A percentile compares a stretch with the other conserved stretches of the same genome.
Evolutionary conservation across 2,113 vertebrate species (phyloP).

Genomic region (Cnemophilus loriae): DNA sequence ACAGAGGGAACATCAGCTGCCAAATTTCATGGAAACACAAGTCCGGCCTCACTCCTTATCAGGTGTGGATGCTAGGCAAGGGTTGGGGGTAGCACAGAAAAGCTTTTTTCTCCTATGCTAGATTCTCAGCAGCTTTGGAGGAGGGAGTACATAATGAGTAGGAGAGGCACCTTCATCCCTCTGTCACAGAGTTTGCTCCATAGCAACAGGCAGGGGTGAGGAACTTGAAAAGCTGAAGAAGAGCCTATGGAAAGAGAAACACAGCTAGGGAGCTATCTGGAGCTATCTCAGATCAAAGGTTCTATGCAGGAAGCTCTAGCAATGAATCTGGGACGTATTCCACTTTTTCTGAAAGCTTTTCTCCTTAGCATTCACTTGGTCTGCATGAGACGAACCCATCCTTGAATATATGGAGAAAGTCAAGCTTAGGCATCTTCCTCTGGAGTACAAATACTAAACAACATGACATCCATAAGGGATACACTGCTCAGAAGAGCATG

Average conservation of each 20-base stretch:
- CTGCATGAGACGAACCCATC: not conserved
- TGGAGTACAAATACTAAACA: not conserved
- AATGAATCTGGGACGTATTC: not conserved
- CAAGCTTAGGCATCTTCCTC: not conserved
- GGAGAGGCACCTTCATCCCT: not conserved
- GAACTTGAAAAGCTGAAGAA: not conserved
- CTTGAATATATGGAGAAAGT: not conserved
- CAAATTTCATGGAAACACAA: not conserved
- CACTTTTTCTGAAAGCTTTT: not conserved
- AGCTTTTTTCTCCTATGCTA: not conserved
- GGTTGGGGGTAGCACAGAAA: not conserved
- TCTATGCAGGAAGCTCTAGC: not conserved
- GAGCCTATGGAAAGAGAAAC: not conserved
- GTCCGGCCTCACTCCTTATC: not conserved
- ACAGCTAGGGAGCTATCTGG: not conserved
- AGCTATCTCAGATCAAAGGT: not conserved
- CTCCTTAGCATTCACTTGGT: not conserved
- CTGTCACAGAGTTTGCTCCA: not conserved
- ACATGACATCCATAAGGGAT: not conserved
- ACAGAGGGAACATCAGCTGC: not conserved
- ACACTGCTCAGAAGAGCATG: not conserved
- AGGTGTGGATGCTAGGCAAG: not conserved
- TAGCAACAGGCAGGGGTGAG: not conserved
- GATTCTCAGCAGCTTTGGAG: not conserved
- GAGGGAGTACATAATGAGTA: fast-evolving